Evolutionary conservation across 2,888 invertebrate genomes (phyloP), one percentile per base, ranked within the genome.

Genomic region (Ophion ellenae): DNA sequence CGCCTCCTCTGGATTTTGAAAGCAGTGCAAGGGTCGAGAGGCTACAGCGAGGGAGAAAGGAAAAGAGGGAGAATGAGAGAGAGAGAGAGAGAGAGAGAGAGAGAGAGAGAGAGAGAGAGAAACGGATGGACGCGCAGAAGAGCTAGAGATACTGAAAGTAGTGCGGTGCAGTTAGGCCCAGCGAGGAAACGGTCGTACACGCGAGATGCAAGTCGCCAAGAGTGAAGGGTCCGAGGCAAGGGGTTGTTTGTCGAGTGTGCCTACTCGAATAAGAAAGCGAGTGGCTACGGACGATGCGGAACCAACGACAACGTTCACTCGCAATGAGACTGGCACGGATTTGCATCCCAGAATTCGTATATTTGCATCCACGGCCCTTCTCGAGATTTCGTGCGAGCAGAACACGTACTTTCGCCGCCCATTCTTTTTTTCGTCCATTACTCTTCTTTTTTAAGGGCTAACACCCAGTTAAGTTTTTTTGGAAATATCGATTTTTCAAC

Each of bases 201-300:
- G 63, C 17, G 69, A 69, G 32, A 24, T 7, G 71, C 24, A 36
- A 28, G 53, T 57, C n/a, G 7, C 69, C 20, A 45, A 69, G 81
- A 59, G 69, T 76, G 64, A 57, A 69, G 64, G 57, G 66, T 61
- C 70, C 47, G 9, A 66, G 40, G 71, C 73, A 61, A 71, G 53
- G 78, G 64, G 32, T 47, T 66, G 36, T 70, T 47, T 63, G 40
- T 75, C 69, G 63, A 81, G 78, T 81, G 66, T 64, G 77, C 69
- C 81, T 83, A 69, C 77, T 81, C 78, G 81, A 86, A 81, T 79
- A 84, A 78, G 81, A 81, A 78, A 86, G 78, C 78, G 66, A 69
- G 61, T 74, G 57, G 36, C n/a, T 69, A n/a, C 36, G 47, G 14
- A 84, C 74, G 63, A 78, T 57, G 69, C 83, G 81, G 71, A 67